Evolutionary conservation across 2,888 invertebrate species (phyloP), one percentile per base, ranked within the genome.

Genomic region (Cephalotes varians): DNA sequence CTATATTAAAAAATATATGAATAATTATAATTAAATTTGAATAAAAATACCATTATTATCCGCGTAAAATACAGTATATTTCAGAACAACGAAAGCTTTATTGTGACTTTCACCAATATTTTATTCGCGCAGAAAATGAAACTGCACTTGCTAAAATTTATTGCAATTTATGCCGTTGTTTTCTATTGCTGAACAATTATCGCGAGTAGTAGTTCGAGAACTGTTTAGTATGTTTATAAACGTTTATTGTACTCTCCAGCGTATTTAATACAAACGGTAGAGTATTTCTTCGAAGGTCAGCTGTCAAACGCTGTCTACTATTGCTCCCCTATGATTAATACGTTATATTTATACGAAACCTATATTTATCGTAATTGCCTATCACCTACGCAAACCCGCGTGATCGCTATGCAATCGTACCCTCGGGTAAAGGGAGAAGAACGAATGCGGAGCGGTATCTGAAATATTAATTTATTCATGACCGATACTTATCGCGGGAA

Each of bases 381-480:
- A 25, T 54, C 37, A 37, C 25, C 9, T 9, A 25, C 25, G 25
- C 10, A 71, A 37, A 71, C 21, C 0, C 21, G 15, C 18, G 10
- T 10, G 15, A 18, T 51, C 18, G 15, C 10, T 28, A 51, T 37
- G 18, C 2, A 18, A 25, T 18, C 12, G 5, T 25, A 54, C 5
- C 34, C 6, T 18, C 25, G 34, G 4, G 18, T 6, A 12, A 51
- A 12, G 15, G 1, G 10, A 37, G 15, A 4, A 18, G 15, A 9
- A 40, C n/a, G n/a, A 49, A n/a, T 15, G 9, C n/a, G 2, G 10
- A 21, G 6, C 34, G 25, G 1, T 54, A 2, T 25, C 3, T 7
- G 64, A 37, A 54, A 56, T 71, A 54, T 37, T 54, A 37, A 71
- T n/a, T 25, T 37, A 18, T 51, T 37, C 34, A 40, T 64, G 28